Evolutionary conservation across 2,113 vertebrate genomes (phyloP), one percentile per base, ranked within the genome.

Genomic region (Festucalex cinctus): DNA sequence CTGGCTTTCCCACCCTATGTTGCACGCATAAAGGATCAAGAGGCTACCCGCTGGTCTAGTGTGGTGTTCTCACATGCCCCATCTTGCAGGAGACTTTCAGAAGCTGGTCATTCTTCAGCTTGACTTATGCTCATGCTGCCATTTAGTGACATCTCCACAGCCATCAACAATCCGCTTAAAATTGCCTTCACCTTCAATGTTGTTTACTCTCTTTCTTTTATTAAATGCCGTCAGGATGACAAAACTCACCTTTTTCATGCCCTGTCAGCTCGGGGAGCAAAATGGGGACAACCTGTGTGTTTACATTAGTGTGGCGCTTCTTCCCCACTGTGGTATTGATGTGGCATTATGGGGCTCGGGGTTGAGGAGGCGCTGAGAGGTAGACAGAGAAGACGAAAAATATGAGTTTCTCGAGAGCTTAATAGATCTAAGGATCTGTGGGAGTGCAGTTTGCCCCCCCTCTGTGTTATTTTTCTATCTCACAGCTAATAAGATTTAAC

Each of bases 301-400:
- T 86, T 90, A 90, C 90, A 91, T 91, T 90, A 88, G 91, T 81
- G 61, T 80, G 85, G 86, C 87, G 90, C 89, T 89, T 88, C 91
- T 91, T 87, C 92, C 94, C 93, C 72, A 90, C 92, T 91, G 93
- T 71, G 93, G 90, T 87, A 93, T 91, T 93, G 90, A 94, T 85
- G 90, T 80, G 82, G 87, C 87, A 79, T 90, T 91, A 90, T 85
- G 85, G 67, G 77, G 62, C 75, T 90, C 88, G 73, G 56, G 89
- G 87, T 82, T 79, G 82, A 69, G 13, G 72, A 64, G 62, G 53
- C 75, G 22, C 68, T 14, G 59, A 68, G 65, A 76, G 67, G 37
- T 8, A 26, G 60, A 68, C 7, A 32, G 44, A 36, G 32, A 36
- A 26, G 60, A 62, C 64, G 65, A 60, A 70, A 82, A 73, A 78